Conservation (phyloP, 1,140 invertebrate species). For the Odontomachus brunneus region DNA sequence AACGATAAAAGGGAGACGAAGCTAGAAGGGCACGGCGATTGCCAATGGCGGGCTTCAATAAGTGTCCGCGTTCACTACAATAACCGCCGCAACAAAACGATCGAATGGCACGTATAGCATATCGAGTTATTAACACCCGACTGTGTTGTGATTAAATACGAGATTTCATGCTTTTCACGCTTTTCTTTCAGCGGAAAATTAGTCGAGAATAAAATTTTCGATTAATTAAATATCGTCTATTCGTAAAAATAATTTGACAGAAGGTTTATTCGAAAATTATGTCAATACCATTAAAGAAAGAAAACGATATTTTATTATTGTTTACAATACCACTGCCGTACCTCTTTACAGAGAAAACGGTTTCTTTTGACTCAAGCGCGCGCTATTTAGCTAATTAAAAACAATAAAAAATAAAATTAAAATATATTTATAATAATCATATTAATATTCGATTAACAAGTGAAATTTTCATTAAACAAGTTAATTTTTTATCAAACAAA, state of each 20-base stretch:
- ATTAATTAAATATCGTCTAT: slow-evolving; percentile 17
- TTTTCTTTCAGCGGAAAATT: too few relatives aligned
- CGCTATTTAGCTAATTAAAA: too few relatives aligned
- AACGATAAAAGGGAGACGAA: slow-evolving; percentile 48
- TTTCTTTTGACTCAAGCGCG: too few relatives aligned
- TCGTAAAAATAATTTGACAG: neutral
- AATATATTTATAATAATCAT: too few relatives aligned
- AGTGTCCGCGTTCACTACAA: slow-evolving; percentile 45
- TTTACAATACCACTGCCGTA: too few relatives aligned
- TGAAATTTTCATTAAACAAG: too few relatives aligned
- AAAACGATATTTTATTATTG: neutral
- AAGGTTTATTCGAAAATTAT: slow-evolving; percentile 8
- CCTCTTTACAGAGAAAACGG: too few relatives aligned
- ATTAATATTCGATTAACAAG: too few relatives aligned
- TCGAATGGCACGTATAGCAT: slow-evolving; percentile 31
- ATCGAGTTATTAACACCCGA: slow-evolving; percentile 42
- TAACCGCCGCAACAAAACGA: slow-evolving; percentile 37
- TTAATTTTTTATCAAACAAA: too few relatives aligned
- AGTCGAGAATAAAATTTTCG: neutral
- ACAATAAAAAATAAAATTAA: too few relatives aligned
- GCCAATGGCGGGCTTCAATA: slow-evolving; percentile 45
- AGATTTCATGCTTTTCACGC: neutral
- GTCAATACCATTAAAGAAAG: slow-evolving; percentile 1
- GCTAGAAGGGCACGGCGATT: slow-evolving; percentile 37
- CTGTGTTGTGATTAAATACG: slow-evolving; percentile 14